Evolutionary conservation across 2,113 vertebrate species (phyloP).

Genomic region (Campylomormyrus tamandua): DNA sequence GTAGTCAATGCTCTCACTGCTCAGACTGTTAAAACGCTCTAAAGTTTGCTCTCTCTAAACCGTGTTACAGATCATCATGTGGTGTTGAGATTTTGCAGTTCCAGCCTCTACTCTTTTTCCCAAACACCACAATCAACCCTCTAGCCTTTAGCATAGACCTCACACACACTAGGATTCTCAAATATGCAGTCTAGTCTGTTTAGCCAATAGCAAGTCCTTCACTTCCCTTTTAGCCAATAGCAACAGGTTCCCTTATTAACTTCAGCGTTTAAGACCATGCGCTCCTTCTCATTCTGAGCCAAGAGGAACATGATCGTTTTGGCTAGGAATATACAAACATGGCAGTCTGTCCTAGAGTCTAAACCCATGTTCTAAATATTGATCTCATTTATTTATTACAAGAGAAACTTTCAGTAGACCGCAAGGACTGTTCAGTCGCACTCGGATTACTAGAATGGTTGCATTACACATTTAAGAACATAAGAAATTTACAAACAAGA

Average conservation of each 20-base stretch:
- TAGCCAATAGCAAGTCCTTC: background rate
- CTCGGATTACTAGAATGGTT: background rate
- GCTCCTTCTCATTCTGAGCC: background rate
- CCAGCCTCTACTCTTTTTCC: background rate
- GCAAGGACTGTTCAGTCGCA: background rate
- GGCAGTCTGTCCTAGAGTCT: background rate
- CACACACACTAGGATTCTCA: background rate
- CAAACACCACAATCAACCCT: background rate
- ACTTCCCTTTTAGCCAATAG: background rate
- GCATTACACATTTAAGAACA: background rate
- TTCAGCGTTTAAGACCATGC: background rate
- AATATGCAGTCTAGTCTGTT: background rate
- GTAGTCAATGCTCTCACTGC: constrained; percentile 31
- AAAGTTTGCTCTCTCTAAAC: background rate
- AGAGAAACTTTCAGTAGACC: background rate
- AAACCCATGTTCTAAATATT: background rate
- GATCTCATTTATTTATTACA: background rate
- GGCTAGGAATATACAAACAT: background rate
- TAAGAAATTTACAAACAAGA: too few relatives aligned
- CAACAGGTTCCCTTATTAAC: background rate
- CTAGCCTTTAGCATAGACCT: background rate
- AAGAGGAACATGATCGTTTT: background rate
- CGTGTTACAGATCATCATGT: constrained; percentile 26
- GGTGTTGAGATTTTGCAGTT: constrained; percentile 7
- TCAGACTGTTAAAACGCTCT: constrained; percentile 15